Base-by-base conservation (phyloP, 53 echinoderm and acorn worm species). In the Astropecten irregularis region DNA sequence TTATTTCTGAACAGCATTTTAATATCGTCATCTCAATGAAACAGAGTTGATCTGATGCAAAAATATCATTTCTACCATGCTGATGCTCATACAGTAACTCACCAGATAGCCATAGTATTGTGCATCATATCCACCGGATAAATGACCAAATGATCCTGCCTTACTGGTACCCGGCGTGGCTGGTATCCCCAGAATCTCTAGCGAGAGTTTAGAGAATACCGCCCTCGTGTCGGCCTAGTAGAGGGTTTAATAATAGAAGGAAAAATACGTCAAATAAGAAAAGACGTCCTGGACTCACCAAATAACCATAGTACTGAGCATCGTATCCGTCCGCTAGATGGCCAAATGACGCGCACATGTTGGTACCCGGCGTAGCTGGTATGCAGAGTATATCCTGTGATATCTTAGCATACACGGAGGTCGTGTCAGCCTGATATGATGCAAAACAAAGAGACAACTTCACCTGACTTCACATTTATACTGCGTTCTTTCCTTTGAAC, bases 341-440 rank as follows among this genome's bases (percentile, higher is more conserved):
- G 66, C 89, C 99, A 69, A 97, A 97, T 18, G 99, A 87, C 25
- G 99, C 99, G 68, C 99, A 94, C 99, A 97, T 97, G 94, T 97
- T 97, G 50, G 99, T 97, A 21, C 92, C 94, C 51, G 89, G 94
- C 19, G 99, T 94, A 40, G 99, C 99, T 32, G 99, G 93, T 37
- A 97, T 97, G 49, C 94, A 76, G 3, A 97, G 99, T 15, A 94
- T 92, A 26, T 94, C 86, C 23, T 90, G 32, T 3, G 99, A 94
- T 34, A 94, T 38, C 46, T 71, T 71, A 3, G 77, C 85, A 57
- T 97, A 97, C 53, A 94, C 88, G 34, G 82, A 71, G 40, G 76
- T 71, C 14, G 96, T 93, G 46, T 96, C 93, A 46, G 89, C 92
- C 92, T 31, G n/a, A 15, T 50, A 34, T 8, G 62, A 66, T 19